These are phyloP conservation scores for Drosophila rellima DNA, from an alignment of 2,888 invertebrate species.

Conservation along the genomic window DNA sequence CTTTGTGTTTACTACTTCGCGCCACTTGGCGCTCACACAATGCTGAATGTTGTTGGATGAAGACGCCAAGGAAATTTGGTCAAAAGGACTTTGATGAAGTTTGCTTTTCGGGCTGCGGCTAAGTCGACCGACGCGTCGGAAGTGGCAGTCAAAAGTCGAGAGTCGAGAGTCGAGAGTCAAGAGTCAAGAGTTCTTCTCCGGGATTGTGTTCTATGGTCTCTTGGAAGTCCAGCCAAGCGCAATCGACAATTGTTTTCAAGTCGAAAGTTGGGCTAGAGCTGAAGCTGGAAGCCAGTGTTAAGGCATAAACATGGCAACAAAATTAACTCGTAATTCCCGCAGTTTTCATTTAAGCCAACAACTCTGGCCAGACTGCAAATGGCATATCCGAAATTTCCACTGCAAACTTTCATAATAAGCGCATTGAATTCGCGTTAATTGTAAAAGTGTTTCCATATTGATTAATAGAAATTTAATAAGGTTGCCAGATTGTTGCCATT, in stretches of 20 bases:
- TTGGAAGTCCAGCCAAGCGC: slow-evolving; percentile 28
- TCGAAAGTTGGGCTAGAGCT: slow-evolving; percentile 8
- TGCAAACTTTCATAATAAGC: slow-evolving; percentile 63
- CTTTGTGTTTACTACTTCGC: slow-evolving; percentile 64
- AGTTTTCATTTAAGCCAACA: slow-evolving; percentile 13
- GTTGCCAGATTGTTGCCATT: slow-evolving; percentile 33
- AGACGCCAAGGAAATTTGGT: slow-evolving; percentile 64
- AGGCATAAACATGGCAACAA: slow-evolving; percentile 40
- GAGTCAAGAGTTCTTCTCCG: slow-evolving; percentile 28
- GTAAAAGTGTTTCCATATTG: slow-evolving; percentile 25
- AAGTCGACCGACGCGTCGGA: slow-evolving; percentile 14
- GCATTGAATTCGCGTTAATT: slow-evolving; percentile 58
- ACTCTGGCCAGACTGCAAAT: slow-evolving; percentile 28
- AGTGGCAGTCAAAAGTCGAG: slow-evolving; percentile 52
- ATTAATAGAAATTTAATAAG: slow-evolving; percentile 70
- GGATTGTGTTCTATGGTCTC: slow-evolving; percentile 27
- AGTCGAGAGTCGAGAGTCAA: neutral
- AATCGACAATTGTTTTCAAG: slow-evolving; percentile 69
- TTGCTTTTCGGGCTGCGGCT: slow-evolving; percentile 31
- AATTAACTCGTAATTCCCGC: slow-evolving; percentile 27
- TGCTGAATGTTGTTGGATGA: slow-evolving; percentile 4
- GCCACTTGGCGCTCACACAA: slow-evolving; percentile 22
- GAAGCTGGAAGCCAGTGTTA: slow-evolving; percentile 13
- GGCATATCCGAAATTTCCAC: slow-evolving; percentile 22
- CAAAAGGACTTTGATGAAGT: slow-evolving; percentile 66